Conservation (phyloP, 2,113 vertebrate genomes). For the Tenrec ecaudatus region DNA sequence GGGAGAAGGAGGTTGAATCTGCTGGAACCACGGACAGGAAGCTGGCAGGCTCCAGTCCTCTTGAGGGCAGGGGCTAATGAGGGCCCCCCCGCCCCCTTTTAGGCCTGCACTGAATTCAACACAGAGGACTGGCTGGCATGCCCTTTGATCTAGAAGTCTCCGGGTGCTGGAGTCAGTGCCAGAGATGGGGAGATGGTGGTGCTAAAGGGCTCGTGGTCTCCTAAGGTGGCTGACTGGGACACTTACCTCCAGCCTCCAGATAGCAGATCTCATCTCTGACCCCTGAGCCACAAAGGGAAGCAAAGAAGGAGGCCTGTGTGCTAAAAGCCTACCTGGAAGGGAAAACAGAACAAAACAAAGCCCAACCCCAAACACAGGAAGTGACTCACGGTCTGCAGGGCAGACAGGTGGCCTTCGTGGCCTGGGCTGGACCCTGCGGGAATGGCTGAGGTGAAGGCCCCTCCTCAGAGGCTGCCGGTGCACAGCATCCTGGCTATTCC, state of each 20-base stretch:
- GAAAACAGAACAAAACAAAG: background rate
- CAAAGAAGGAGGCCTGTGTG: conserved; percentile 47
- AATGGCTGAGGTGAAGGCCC: background rate
- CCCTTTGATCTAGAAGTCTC: background rate
- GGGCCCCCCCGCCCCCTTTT: background rate
- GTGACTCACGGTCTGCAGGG: conserved; percentile 69
- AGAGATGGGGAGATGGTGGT: background rate
- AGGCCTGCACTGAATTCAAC: background rate
- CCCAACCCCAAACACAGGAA: conserved; percentile 68
- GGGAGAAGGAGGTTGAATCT: background rate
- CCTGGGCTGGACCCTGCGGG: background rate
- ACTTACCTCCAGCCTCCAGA: background rate
- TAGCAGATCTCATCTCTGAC: background rate
- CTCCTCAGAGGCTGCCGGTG: conserved; percentile 1
- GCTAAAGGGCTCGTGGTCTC: no score
- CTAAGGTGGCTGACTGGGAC: background rate
- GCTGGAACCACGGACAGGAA: background rate
- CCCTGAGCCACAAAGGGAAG: conserved; percentile 13
- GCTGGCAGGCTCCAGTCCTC: background rate
- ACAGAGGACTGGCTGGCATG: background rate
- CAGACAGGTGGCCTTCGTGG: conserved; percentile 47
- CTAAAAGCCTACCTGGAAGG: conserved; percentile 69
- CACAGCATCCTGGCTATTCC: conserved; percentile 60
- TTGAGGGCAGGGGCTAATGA: background rate
- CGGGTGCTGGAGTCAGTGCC: background rate